Conservation (phyloP, 2,113 vertebrate species). For the Rhineura floridana region DNA sequence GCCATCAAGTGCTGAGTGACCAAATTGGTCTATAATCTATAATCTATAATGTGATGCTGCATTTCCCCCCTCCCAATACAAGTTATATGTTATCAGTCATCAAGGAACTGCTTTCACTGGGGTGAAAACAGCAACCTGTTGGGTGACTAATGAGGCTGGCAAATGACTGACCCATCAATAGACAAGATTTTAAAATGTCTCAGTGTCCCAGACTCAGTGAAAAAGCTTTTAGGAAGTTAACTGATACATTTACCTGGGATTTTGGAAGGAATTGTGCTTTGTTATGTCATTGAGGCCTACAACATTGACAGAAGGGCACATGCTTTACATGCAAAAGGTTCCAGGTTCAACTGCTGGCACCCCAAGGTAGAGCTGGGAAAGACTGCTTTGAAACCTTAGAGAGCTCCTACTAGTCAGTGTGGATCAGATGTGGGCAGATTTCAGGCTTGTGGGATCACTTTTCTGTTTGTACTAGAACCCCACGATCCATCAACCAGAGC, state of each 20-base stretch:
- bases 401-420: neutral
- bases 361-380: neutral
- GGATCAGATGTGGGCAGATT: neutral
- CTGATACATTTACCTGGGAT: neutral
- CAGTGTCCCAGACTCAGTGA: neutral
- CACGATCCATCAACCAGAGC: too few relatives aligned
- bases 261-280: neutral
- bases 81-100: neutral
- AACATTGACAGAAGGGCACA: too few relatives aligned
- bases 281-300: neutral
- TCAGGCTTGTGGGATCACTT: too few relatives aligned
- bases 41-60: neutral
- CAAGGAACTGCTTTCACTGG: neutral
- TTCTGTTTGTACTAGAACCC: too few relatives aligned
- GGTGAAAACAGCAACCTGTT: too few relatives aligned
- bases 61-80: neutral
- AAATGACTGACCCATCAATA: neutral
- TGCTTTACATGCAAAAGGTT: neutral
- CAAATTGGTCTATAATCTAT: neutral
- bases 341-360: too few relatives aligned
- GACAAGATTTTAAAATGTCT: neutral
- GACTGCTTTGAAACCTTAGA: neutral
- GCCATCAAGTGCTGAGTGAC: neutral
- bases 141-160: neutral
- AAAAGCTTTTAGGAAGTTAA: neutral